Base-by-base conservation (phyloP, 35 echinoderm and acorn worm genomes). In the Patiria miniata region DNA sequence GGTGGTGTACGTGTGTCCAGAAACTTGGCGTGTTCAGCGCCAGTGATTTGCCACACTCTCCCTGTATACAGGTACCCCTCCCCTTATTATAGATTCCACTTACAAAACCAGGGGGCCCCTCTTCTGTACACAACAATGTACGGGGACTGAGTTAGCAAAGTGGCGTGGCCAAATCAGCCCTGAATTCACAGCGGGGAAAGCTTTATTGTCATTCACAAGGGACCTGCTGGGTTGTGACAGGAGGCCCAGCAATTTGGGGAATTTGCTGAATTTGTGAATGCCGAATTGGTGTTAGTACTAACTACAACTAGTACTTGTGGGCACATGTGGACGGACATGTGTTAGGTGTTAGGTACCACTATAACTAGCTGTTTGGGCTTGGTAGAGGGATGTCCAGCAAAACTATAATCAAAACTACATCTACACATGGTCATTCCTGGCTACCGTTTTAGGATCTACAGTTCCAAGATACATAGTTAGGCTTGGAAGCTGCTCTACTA, bases 161-260 rank as follows among this genome's bases (percentile, higher is more conserved):
- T 47, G 42, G 12, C 12, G 42, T 47, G 42, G 42, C 42, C 12
- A 36, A 14, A 18, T 26, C 34, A 34, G 65, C 65, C 65, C 23
- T 73, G 65, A 73, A 73, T 73, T 73, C 65, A 73, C 65, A 73
- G 65, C 29, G 26, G 65, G 65, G 29, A 73, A 12, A 14, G 21
- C 26, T 73, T n/a, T n/a, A n/a, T 73, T 73, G 65, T 73, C 65
- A 73, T 73, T 30, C 65, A 73, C 26, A 34, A 26, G 65, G 65
- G 26, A 26, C 23, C 19, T 73, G 65, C n/a, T 73, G 65, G 26
- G 42, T 47, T 47, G 12, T 47, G 42, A 28, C 29, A 34, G 65
- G 65, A 73, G 65, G 34, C 21, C 65, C 65, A 32, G 65, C 65
- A 73, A 73, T 73, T 73, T 73, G 65, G 65, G 34, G 65, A 73